Percentiles rank a stretch among this genome's conserved stretches.
phyloP scores from a whole-genome alignment of 1,140 invertebrate genomes.

The Drosophila lowei region DNA sequence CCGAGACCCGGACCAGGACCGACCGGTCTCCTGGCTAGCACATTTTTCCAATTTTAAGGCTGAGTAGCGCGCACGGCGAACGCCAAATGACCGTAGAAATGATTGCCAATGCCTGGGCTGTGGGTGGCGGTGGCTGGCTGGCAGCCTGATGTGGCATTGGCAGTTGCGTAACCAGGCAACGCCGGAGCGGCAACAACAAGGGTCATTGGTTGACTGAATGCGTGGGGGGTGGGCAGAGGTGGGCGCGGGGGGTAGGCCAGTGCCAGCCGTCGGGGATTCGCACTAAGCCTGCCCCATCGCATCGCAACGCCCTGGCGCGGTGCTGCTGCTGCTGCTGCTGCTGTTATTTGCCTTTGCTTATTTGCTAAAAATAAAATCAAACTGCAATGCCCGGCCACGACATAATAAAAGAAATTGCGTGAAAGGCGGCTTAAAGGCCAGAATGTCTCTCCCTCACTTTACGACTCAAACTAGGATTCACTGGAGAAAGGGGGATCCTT shows the following conservation, averaged over 20 bases:
- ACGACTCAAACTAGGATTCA: slow-evolving; percentile 18
- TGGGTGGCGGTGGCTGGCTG: neutral
- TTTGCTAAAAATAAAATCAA: slow-evolving; percentile 80
- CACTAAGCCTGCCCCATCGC: slow-evolving; percentile 32
- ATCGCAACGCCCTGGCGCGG: too few relatives aligned
- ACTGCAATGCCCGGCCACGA: slow-evolving; percentile 55
- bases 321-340: slow-evolving; percentile 6
- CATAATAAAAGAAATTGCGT: slow-evolving; percentile 74
- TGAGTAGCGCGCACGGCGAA: slow-evolving; percentile 73
- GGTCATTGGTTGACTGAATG: slow-evolving; percentile 51
- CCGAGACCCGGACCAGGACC: neutral
- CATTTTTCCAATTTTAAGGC: slow-evolving; percentile 81
- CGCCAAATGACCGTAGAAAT: slow-evolving; percentile 80
- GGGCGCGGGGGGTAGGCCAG: too few relatives aligned
- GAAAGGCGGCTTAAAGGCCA: slow-evolving; percentile 63
- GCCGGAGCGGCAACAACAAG: slow-evolving; percentile 34
- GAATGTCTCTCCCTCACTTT: slow-evolving; percentile 26
- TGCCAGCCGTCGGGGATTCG: neutral
- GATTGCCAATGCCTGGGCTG: slow-evolving; percentile 55
- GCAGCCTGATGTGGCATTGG: neutral
- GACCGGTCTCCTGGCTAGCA: slow-evolving; percentile 42
- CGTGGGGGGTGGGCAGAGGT: neutral
- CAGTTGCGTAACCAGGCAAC: slow-evolving; percentile 68
- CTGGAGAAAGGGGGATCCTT: neutral
- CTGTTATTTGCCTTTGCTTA: slow-evolving; percentile 74